A percentile compares a stretch with the other conserved stretches of the same genome.
phyloP scores from a whole-genome alignment of 1,140 invertebrate genomes.

The Uloborus diversus region DNA sequence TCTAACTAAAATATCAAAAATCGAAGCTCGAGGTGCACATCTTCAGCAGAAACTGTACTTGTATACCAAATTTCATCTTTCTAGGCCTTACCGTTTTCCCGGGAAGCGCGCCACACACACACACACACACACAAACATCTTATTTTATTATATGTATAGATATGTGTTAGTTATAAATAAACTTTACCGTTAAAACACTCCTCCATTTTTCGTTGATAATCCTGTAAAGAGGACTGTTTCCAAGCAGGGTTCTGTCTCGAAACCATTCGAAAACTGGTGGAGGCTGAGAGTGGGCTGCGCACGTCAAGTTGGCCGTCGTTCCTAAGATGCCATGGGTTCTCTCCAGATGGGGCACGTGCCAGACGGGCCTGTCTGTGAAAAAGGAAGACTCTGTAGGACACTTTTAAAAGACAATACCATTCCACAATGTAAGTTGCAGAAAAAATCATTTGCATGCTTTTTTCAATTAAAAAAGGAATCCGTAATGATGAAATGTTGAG shows the following conservation, averaged over 20 bases:
- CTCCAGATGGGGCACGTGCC: slow-evolving; percentile 59
- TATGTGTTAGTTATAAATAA: too few species aligned
- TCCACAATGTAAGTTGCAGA: neutral
- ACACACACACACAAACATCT: too few species aligned
- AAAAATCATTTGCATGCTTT: neutral
- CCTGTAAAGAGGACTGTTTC: slow-evolving; percentile 55
- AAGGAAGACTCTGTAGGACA: slow-evolving; percentile 1
- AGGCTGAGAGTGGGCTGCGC: slow-evolving; percentile 70
- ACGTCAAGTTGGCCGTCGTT: slow-evolving; percentile 70
- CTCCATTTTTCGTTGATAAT: slow-evolving; percentile 37
- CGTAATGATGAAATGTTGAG: too few species aligned
- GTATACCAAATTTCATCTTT: too few species aligned
- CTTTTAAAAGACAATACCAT: neutral
- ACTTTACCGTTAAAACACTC: slow-evolving; percentile 31
- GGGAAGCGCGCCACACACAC: too few species aligned
- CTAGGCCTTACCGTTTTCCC: too few species aligned
- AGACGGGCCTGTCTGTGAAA: slow-evolving; percentile 67
- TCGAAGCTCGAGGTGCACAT: too few species aligned
- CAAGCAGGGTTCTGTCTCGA: slow-evolving; percentile 55
- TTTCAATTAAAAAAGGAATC: neutral
- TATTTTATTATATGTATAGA: too few species aligned
- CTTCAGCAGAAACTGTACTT: too few species aligned
- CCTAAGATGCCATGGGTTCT: slow-evolving; percentile 65
- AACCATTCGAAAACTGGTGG: slow-evolving; percentile 70
- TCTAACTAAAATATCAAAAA: too few species aligned